A percentile compares a stretch with the other conserved stretches of the same genome.
Evolutionary conservation across 2,113 vertebrate species (phyloP).

Genomic region (Ptilorrhoa leucosticta): DNA sequence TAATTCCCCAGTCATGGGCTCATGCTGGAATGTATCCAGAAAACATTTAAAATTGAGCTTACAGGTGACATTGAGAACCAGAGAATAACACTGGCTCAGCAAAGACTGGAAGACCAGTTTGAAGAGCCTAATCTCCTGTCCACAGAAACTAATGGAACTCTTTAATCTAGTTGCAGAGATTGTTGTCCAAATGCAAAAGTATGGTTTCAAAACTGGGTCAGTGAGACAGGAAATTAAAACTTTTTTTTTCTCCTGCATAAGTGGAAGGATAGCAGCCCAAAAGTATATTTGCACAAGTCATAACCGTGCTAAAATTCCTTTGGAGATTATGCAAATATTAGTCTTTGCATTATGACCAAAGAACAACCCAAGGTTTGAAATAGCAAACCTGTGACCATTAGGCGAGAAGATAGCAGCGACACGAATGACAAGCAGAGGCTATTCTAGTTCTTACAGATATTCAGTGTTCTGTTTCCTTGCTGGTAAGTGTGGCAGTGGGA

Average conservation of each 20-base stretch:
- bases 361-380: not conserved
- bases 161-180: not conserved
- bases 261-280: not conserved
- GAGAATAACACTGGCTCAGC: not conserved
- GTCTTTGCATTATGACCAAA: not conserved
- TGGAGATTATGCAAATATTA: not conserved
- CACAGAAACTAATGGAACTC: not conserved
- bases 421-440: not conserved
- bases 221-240: not conserved
- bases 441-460: not conserved
- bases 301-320: not conserved
- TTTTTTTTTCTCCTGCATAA: not conserved
- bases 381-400: not conserved
- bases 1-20: not conserved
- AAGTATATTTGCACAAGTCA: not conserved
- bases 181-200: not conserved
- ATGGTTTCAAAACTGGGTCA: not conserved
- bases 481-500: not conserved
- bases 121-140: not conserved
- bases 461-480: not conserved
- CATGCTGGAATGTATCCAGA: not conserved
- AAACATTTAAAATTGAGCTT: not conserved
- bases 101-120: not conserved
- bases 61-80: not conserved
- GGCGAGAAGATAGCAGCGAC: fast-evolving